phyloP scores from a whole-genome alignment of 2,797 vertebrate genomes.

The Carcharodon carcharias region DNA sequence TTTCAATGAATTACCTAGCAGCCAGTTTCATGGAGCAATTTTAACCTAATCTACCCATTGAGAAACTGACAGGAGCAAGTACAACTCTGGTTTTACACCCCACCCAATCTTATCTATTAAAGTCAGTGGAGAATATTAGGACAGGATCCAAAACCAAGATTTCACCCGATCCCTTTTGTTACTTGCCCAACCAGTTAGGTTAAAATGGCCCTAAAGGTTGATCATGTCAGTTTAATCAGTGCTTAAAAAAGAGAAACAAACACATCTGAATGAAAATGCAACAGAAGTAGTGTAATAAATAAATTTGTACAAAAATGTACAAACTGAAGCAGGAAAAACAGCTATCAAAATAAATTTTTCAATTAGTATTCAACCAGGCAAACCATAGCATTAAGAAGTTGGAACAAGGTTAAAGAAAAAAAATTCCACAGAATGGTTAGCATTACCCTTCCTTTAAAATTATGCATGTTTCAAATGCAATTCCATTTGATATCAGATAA shows the following conservation, averaged over 20 bases:
- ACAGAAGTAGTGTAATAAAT: constrained; percentile 5
- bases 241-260: background rate
- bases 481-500: background rate
- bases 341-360: constrained; percentile 8
- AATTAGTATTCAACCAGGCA: background rate
- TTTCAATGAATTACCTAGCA: constrained; percentile 4
- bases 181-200: background rate
- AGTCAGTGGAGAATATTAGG: background rate
- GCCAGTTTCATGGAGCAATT: background rate
- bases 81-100: background rate
- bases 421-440: background rate
- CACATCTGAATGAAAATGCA: background rate
- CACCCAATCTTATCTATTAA: background rate
- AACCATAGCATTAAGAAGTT: background rate
- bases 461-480: background rate
- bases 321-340: constrained; percentile 25
- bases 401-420: constrained; percentile 2
- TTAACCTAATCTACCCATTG: background rate
- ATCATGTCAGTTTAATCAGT: constrained; percentile 24
- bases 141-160: background rate
- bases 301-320: constrained; percentile 33
- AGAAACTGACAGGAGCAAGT: background rate
- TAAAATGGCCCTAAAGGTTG: background rate
- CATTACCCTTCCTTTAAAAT: background rate
- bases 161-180: background rate